Base-by-base conservation (phyloP, 2,113 vertebrate genomes). In the Daubentonia madagascariensis region DNA sequence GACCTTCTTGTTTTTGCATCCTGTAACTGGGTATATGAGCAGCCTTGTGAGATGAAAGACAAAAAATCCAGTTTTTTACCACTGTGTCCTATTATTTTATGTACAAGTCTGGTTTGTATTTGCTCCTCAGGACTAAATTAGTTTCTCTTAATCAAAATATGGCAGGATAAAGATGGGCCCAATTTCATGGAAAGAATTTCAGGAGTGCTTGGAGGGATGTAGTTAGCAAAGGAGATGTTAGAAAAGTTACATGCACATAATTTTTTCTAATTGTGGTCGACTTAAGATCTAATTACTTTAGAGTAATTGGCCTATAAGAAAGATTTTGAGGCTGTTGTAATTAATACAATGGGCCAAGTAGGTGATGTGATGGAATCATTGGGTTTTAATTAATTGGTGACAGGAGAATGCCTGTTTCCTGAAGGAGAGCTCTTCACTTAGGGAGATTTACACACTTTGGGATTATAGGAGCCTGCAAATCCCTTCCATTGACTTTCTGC, bases 301-400 rank as follows among this genome's bases (percentile, higher is more conserved):
- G 63, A 94, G 97, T 96, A 86, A 97, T n/a, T 96, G 93, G 80
- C 89, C 96, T 83, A 8, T 85, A 95, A 97, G 97, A 48, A 84
- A 85, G 18, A 65, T 97, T 96, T 76, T 25, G 72, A 40, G 1
- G 32, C 59, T 85, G 52, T 25, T 67, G 68, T 84, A 57, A 86
- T 87, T 70, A 96, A 80, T 79, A 83, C 93, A 91, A 9, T 59
- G 75, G 97, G 45, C 87, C 59, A 43, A n/a, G 67, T 8, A n/a
- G 40, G 57, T 43, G 63, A 59, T 30, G 57, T 3, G 37, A 59
- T 76, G 57, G 86, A 45, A 48, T 57, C 37, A 0, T 5, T 40
- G 75, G 22, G 40, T 59, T 61, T 84, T 85, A 85, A 94, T 93
- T 93, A 96, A 92, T 79, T 35, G 7, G n/a, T 22, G 35, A 25